phyloP scores from a whole-genome alignment of 2,888 invertebrate genomes.

The Meiosimyza platycephala region DNA sequence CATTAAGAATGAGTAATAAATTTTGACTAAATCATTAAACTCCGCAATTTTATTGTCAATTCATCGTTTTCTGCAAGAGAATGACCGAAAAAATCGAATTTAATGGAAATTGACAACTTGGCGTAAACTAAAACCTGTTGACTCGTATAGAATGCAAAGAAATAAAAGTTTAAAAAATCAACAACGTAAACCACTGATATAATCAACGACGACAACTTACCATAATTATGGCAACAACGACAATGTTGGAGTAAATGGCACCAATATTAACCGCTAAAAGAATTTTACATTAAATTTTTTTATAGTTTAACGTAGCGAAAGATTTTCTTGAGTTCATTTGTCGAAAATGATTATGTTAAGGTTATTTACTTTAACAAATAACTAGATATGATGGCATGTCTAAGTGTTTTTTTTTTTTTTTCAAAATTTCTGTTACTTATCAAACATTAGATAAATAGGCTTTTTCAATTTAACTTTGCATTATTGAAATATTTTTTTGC shows the following conservation, averaged over 20 bases:
- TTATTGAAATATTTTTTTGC: too few species aligned
- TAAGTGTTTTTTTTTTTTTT: too few species aligned
- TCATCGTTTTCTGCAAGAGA: conserved; percentile 6
- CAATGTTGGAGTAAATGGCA: background rate
- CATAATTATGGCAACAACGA: too few species aligned
- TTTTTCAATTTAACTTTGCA: too few species aligned
- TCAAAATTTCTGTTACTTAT: too few species aligned
- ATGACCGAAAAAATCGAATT: background rate
- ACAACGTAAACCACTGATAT: background rate
- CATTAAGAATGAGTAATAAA: too few species aligned
- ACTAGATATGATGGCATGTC: too few species aligned
- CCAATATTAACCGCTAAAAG: background rate
- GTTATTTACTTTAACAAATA: background rate
- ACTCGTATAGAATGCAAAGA: background rate
- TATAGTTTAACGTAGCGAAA: background rate
- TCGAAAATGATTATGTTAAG: conserved; percentile 3
- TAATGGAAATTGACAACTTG: conserved; percentile 21
- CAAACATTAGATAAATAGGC: too few species aligned
- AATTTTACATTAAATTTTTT: conserved; percentile 8
- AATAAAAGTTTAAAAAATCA: background rate
- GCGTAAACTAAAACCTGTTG: conserved; percentile 20
- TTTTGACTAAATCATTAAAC: background rate
- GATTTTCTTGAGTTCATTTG: background rate
- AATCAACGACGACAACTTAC: background rate
- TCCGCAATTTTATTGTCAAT: conserved; percentile 1